phyloP scores from a whole-genome alignment of 2,888 invertebrate species.

The Melanostoma scalare region DNA sequence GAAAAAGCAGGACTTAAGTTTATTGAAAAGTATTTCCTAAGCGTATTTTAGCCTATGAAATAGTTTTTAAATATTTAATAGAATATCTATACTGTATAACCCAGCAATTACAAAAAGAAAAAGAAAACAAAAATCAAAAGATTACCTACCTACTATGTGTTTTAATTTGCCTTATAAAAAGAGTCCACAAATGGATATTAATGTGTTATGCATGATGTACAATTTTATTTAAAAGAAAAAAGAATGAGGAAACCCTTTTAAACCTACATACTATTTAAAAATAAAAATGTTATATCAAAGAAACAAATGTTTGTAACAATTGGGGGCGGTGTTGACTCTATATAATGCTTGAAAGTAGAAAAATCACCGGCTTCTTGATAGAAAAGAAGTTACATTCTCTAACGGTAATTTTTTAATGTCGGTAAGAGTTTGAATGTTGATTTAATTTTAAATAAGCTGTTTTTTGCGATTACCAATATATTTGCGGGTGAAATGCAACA shows the following conservation, averaged over 20 bases:
- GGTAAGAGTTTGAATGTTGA: too few species aligned
- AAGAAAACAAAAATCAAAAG: slow-evolving; percentile 40
- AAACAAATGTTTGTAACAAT: neutral
- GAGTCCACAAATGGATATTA: slow-evolving; percentile 40
- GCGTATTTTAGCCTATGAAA: slow-evolving; percentile 64
- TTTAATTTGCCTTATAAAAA: slow-evolving; percentile 67
- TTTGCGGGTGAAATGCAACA: too few species aligned
- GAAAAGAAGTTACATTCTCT: too few species aligned
- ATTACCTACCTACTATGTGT: slow-evolving; percentile 49
- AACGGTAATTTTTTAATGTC: too few species aligned
- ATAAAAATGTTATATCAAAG: slow-evolving; percentile 64
- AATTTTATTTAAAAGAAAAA: slow-evolving; percentile 60
- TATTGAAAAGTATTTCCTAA: slow-evolving; percentile 62
- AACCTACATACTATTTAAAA: slow-evolving; percentile 63
- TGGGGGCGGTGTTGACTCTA: too few species aligned
- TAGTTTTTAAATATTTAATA: slow-evolving; percentile 65
- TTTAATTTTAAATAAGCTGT: too few species aligned
- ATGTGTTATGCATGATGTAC: slow-evolving; percentile 69
- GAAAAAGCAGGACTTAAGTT: slow-evolving; percentile 58
- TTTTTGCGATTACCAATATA: too few species aligned
- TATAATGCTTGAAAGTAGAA: too few species aligned
- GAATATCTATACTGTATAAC: slow-evolving; percentile 60
- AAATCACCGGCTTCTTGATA: too few species aligned
- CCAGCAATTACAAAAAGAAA: slow-evolving; percentile 52
- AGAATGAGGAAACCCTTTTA: slow-evolving; percentile 37